phyloP scores from a whole-genome alignment of 2,888 invertebrate genomes.

The Luperina nickerlii region DNA sequence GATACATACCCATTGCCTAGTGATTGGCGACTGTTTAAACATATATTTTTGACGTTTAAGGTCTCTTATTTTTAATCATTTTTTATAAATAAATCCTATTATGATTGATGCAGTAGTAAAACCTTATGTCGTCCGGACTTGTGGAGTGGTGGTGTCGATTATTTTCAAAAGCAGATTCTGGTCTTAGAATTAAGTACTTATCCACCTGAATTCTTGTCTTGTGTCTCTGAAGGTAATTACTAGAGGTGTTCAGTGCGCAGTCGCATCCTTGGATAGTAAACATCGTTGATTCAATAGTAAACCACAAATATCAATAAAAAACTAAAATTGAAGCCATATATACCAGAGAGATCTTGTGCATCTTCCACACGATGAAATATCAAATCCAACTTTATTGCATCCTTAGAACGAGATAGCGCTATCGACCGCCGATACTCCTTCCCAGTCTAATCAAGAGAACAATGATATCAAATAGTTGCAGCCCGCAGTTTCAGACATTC shows the following conservation, averaged over 20 bases:
- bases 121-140: not conserved
- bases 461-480: constrained; percentile 56
- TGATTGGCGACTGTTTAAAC: no score
- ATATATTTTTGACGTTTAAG: not conserved
- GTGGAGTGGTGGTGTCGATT: no score
- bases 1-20: no score
- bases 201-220: not conserved
- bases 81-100: not conserved
- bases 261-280: not conserved
- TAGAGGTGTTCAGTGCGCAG: no score
- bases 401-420: constrained; percentile 17
- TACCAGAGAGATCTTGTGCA: not conserved
- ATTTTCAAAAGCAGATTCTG: not conserved
- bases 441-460: constrained; percentile 49
- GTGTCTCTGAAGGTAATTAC: not conserved
- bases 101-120: not conserved
- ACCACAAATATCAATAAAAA: not conserved
- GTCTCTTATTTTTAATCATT: not conserved
- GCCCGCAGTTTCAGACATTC: constrained; percentile 47
- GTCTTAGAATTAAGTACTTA: not conserved
- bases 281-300: not conserved
- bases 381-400: not conserved
- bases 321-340: not conserved
- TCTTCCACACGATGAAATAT: not conserved
- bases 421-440: constrained; percentile 5